These are phyloP conservation scores for Oryzias celebensis DNA, from an alignment of 2,113 vertebrate genomes.

Conservation along the genomic window DNA sequence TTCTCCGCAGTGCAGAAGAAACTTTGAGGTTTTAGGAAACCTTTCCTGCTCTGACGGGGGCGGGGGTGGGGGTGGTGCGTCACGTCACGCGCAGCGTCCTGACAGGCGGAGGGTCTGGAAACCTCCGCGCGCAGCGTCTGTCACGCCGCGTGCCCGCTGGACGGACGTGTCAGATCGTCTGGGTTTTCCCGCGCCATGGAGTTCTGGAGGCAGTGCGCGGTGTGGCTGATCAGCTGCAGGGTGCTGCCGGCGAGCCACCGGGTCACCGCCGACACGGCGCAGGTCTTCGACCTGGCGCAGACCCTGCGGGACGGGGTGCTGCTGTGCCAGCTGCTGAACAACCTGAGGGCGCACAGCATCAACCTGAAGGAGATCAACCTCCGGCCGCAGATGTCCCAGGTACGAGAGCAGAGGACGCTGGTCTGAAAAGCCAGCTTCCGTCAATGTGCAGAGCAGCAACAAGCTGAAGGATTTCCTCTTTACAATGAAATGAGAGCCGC, in stretches of 20 bases:
- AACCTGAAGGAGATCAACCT: conserved; percentile 92
- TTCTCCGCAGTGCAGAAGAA: too few relatives aligned
- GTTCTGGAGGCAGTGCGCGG: conserved; percentile 88
- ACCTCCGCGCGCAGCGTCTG: neutral
- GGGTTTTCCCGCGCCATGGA: conserved; percentile 73
- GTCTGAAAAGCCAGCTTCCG: too few relatives aligned
- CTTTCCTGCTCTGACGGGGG: too few relatives aligned
- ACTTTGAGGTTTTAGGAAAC: too few relatives aligned
- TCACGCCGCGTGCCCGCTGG: conserved; percentile 11
- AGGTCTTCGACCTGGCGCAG: conserved; percentile 92
- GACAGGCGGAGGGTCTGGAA: conserved; percentile 5
- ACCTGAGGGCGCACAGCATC: conserved; percentile 83
- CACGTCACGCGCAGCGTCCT: too few relatives aligned
- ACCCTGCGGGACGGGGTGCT: conserved; percentile 91
- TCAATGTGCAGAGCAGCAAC: too few relatives aligned
- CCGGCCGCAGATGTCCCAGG: conserved; percentile 94
- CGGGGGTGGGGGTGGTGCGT: too few relatives aligned
- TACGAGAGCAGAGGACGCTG: conserved; percentile 34
- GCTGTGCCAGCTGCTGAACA: conserved; percentile 91
- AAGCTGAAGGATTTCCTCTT: too few relatives aligned
- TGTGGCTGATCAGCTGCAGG: conserved; percentile 90
- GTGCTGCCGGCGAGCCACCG: conserved; percentile 89
- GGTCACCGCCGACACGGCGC: conserved; percentile 86
- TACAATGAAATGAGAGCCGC: too few relatives aligned
- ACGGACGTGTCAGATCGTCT: neutral